Evolutionary conservation across 2,888 invertebrate genomes (phyloP).

Genomic region (Antheraea yamamai): DNA sequence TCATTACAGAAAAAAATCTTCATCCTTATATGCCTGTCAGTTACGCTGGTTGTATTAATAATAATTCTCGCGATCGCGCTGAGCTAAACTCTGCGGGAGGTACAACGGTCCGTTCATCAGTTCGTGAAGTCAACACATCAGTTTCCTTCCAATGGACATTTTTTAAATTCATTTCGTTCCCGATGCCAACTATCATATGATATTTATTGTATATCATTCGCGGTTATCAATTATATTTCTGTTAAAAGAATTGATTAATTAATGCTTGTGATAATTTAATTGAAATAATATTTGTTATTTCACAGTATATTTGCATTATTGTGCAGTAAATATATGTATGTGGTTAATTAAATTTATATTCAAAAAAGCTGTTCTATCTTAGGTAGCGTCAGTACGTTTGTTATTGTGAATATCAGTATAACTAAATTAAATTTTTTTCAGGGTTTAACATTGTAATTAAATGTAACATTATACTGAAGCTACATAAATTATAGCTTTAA

Average conservation of each 20-base stretch:
- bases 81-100: conserved; percentile 47
- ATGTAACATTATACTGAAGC: neutral
- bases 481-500: neutral
- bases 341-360: neutral
- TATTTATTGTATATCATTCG: conserved; percentile 41
- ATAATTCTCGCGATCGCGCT: conserved; percentile 83
- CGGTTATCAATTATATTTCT: conserved; percentile 27
- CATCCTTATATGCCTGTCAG: conserved; percentile 92
- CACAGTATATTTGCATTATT: conserved; percentile 2
- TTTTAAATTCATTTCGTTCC: conserved; percentile 40
- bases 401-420: neutral
- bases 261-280: neutral
- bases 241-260: conserved; percentile 23
- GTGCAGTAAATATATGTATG: neutral
- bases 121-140: conserved; percentile 41
- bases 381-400: neutral
- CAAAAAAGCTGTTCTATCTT: neutral
- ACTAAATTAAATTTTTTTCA: neutral
- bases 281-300: neutral
- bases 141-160: conserved; percentile 30
- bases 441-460: neutral
- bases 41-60: conserved; percentile 89
- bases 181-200: conserved; percentile 40
- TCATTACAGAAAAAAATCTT: conserved; percentile 94
- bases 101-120: conserved; percentile 33